These are phyloP conservation scores for Onychorhynchus coronatus DNA, from an alignment of 2,113 vertebrate species.

Conservation along the genomic window DNA sequence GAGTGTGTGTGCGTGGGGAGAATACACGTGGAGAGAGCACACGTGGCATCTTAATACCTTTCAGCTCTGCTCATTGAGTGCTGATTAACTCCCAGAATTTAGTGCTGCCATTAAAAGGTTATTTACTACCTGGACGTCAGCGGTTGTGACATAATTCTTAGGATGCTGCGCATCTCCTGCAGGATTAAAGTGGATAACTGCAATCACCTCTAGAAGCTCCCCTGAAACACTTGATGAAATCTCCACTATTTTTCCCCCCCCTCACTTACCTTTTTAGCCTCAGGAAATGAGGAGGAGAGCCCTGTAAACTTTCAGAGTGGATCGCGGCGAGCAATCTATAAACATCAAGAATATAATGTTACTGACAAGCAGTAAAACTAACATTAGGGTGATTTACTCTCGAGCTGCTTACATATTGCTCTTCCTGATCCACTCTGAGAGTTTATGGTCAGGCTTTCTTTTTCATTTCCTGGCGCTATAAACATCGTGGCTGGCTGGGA, in stretches of 20 bases:
- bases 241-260: background rate
- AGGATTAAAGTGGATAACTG: slow-evolving; percentile 14
- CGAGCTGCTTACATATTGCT: slow-evolving; percentile 49
- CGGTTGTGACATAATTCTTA: background rate
- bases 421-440: slow-evolving; percentile 50
- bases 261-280: background rate
- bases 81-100: slow-evolving; percentile 43
- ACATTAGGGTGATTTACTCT: slow-evolving; percentile 51
- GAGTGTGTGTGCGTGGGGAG: background rate
- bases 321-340: slow-evolving; percentile 19
- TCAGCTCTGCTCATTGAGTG: background rate
- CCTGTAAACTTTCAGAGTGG: slow-evolving; percentile 31
- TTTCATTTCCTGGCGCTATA: slow-evolving; percentile 58
- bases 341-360: slow-evolving; percentile 40
- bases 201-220: background rate
- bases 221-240: slow-evolving; percentile 29
- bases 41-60: background rate
- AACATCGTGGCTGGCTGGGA: slow-evolving; percentile 18
- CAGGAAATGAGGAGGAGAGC: slow-evolving; percentile 35
- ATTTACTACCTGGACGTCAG: slow-evolving; percentile 3
- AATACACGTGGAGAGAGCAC: background rate
- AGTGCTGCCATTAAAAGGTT: slow-evolving; percentile 31
- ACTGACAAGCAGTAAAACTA: slow-evolving; percentile 51
- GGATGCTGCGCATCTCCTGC: background rate
- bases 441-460: slow-evolving; percentile 35